Percentiles rank a stretch among this genome's conserved stretches.
These are phyloP conservation scores for Dinoponera quadriceps DNA, from an alignment of 1,140 invertebrate species.

Conservation along the genomic window DNA sequence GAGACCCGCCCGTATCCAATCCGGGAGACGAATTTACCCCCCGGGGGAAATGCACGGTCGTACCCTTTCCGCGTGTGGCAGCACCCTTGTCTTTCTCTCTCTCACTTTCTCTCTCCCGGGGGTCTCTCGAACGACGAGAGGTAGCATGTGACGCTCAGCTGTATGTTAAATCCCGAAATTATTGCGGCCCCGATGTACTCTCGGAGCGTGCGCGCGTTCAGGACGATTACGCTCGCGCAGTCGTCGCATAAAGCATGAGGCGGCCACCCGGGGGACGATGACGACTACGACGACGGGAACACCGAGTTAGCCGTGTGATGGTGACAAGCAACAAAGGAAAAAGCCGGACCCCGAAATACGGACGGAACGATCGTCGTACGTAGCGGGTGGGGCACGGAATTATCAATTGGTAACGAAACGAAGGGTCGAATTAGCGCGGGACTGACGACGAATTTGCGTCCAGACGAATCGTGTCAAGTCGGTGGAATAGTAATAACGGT, in stretches of 20 bases:
- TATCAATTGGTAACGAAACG: slow-evolving; percentile 41
- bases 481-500: slow-evolving; percentile 1
- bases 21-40: slow-evolving; percentile 77
- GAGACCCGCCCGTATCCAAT: slow-evolving; percentile 67
- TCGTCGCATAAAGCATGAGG: slow-evolving; percentile 42
- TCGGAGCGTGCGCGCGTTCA: slow-evolving; percentile 25
- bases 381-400: slow-evolving; percentile 6
- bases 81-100: slow-evolving; percentile 35
- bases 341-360: slow-evolving; percentile 2
- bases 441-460: background rate
- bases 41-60: slow-evolving; percentile 71
- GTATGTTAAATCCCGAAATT: slow-evolving; percentile 82
- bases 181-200: slow-evolving; percentile 69
- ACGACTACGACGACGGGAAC: background rate
- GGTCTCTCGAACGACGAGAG: slow-evolving; percentile 50
- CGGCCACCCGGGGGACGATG: background rate
- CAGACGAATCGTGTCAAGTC: too few species aligned
- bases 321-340: slow-evolving; percentile 15
- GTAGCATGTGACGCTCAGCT: slow-evolving; percentile 80
- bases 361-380: slow-evolving; percentile 25
- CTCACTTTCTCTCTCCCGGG: slow-evolving; percentile 16
- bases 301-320: slow-evolving; percentile 39
- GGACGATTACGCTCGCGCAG: slow-evolving; percentile 54
- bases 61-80: slow-evolving; percentile 41
- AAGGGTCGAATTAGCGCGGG: slow-evolving; percentile 10